These are phyloP conservation scores for Suncus etruscus DNA, from an alignment of 2,113 vertebrate species.

Conservation along the genomic window DNA sequence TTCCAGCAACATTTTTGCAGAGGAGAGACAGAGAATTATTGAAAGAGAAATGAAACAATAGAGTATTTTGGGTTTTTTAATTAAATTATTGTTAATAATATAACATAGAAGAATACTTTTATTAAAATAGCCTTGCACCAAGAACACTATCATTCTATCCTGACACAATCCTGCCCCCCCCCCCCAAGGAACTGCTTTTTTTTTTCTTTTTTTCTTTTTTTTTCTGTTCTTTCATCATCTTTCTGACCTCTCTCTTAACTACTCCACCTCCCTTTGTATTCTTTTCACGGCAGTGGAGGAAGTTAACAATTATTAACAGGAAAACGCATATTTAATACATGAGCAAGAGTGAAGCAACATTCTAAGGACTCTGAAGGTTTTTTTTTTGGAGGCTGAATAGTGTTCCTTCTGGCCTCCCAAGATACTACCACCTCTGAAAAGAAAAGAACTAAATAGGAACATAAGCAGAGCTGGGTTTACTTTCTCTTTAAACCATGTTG, in stretches of 20 bases:
- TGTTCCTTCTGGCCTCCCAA: slow-evolving; percentile 82
- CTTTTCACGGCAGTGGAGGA: slow-evolving; percentile 89
- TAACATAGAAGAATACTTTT: slow-evolving; percentile 90
- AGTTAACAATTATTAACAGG: slow-evolving; percentile 88
- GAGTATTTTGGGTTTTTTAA: slow-evolving; percentile 92
- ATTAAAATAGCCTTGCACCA: slow-evolving; percentile 88
- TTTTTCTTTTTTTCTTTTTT: slow-evolving; percentile 63
- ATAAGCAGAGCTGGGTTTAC: slow-evolving; percentile 88
- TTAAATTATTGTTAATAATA: slow-evolving; percentile 92
- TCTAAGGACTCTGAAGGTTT: slow-evolving; percentile 79
- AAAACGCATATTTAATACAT: slow-evolving; percentile 89
- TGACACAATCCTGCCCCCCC: slow-evolving; percentile 82
- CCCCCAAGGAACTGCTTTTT: slow-evolving; percentile 85
- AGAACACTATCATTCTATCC: slow-evolving; percentile 90
- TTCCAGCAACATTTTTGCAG: slow-evolving; percentile 88
- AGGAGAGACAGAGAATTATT: slow-evolving; percentile 89
- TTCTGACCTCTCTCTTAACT: slow-evolving; percentile 85
- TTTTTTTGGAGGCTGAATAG: slow-evolving; percentile 80
- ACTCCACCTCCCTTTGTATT: slow-evolving; percentile 77
- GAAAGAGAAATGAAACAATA: slow-evolving; percentile 91
- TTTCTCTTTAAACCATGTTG: slow-evolving; percentile 84
- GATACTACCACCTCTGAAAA: slow-evolving; percentile 83
- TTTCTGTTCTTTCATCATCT: slow-evolving; percentile 85
- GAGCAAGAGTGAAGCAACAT: slow-evolving; percentile 87
- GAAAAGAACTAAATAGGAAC: slow-evolving; percentile 77